Base-by-base conservation (phyloP, 2,888 invertebrate genomes). In the Eristalis pertinax region DNA sequence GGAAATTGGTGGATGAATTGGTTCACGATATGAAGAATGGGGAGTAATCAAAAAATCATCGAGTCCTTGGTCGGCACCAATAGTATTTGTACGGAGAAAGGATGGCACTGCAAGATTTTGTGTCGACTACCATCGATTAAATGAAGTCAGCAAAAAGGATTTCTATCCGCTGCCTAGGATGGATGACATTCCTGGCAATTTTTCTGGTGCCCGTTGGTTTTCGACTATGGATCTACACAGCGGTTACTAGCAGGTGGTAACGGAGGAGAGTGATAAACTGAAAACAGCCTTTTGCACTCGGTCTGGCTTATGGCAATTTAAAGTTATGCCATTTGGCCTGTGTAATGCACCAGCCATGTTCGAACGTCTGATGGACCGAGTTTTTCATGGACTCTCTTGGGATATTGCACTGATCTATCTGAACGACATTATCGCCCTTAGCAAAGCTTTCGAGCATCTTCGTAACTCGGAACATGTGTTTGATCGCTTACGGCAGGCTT, bases 241-340 rank as follows among this genome's bases (percentile, higher is more conserved):
- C 56, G 90, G 88, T 1, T 89, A 88, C 41, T 82, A 80, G 76
- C 82, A 87, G 32, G 79, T 84, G 2, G 79, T 76, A 15, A 78
- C 82, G n/a, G 75, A 63, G 1, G 60, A 75, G 1, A 58, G 63
- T 0, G 89, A 90, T 32, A 82, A 82, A 73, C 85, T 89, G 64
- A 89, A 90, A 65, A 90, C 89, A 8, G 90, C 90, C 19, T 90
- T 90, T 58, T 26, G 26, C n/a, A 72, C 83, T 1, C 88, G 86
- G 0, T 72, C 74, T 19, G 89, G 88, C 11, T 29, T 90, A 10
- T 90, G 88, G 78, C 89, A 90, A 29, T 90, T 90, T 65, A 88
- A 78, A 0, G 89, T 90, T 0, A 90, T 90, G 90, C 90, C 89
- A 1, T 89, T 89, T 79, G 88, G 83, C 29, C 73, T 87, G 2